phyloP scores from a whole-genome alignment of 2,113 vertebrate species.

The Myodes glareolus region DNA sequence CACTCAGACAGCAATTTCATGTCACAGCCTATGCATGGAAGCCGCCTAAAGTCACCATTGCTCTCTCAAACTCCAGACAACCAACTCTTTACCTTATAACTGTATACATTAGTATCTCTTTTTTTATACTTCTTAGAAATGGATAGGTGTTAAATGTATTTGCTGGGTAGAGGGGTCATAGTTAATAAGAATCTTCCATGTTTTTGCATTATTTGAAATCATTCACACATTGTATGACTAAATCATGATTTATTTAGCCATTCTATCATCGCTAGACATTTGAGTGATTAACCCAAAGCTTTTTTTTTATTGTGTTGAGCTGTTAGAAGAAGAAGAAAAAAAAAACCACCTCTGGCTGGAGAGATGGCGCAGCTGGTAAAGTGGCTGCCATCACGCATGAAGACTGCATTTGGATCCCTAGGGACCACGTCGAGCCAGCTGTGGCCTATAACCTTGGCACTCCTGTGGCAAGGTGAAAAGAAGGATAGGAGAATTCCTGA shows the following conservation, averaged over 20 bases:
- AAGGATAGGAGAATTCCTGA: no score
- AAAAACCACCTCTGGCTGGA: not conserved
- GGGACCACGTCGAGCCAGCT: no score
- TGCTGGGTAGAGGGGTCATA: not conserved
- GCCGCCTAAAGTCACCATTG: not conserved
- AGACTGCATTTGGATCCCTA: not conserved
- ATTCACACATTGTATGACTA: not conserved
- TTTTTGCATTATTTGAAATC: not conserved
- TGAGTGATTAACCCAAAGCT: not conserved
- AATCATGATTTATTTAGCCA: not conserved
- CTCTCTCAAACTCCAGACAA: not conserved
- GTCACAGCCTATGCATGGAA: fast-evolving
- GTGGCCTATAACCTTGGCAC: not conserved
- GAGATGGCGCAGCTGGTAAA: not conserved
- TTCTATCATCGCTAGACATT: not conserved
- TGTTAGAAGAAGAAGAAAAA: conserved; percentile 28
- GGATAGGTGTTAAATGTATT: not conserved
- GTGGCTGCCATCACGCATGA: not conserved
- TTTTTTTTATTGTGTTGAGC: conserved; percentile 53
- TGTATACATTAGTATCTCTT: not conserved
- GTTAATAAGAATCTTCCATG: not conserved
- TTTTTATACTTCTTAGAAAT: not conserved
- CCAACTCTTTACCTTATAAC: not conserved
- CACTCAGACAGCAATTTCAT: not conserved
- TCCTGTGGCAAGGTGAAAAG: no score